Conservation (phyloP, 37 sponge, comb jelly and placozoan species). For the Eunapius fragilis region DNA sequence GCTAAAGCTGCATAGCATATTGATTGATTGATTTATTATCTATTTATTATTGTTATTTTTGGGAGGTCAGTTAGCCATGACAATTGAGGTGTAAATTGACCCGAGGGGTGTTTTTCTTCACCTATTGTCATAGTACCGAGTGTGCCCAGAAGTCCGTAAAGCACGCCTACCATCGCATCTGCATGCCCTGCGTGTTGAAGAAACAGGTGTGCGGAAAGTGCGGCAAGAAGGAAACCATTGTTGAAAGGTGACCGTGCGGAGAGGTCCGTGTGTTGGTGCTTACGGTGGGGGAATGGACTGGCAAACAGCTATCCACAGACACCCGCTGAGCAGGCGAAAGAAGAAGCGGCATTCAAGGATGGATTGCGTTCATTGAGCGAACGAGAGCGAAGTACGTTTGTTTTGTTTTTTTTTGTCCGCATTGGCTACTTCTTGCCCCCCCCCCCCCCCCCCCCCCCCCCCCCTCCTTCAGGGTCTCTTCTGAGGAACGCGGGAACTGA, state of each 20-base stretch:
- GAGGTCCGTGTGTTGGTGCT: background rate
- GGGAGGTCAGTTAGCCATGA: no score
- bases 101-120: background rate
- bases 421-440: no score
- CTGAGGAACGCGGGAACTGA: no score
- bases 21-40: no score
- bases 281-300: background rate
- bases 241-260: constrained; percentile 40
- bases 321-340: constrained; percentile 16
- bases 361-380: constrained; percentile 39
- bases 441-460: no score
- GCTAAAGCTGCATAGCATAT: no score
- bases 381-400: constrained; percentile 52
- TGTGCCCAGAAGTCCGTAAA: constrained; percentile 58
- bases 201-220: constrained; percentile 69
- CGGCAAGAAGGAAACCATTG: constrained; percentile 48
- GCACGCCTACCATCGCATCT: constrained; percentile 67
- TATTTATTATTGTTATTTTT: no score
- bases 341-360: constrained; percentile 33
- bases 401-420: no score
- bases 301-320: constrained; percentile 35
- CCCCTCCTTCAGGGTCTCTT: no score
- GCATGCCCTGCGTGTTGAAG: constrained; percentile 40
- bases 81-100: no score
- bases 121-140: constrained; percentile 4